phyloP scores from a whole-genome alignment of 2,797 vertebrate genomes.

The Centropyge bicolor region DNA sequence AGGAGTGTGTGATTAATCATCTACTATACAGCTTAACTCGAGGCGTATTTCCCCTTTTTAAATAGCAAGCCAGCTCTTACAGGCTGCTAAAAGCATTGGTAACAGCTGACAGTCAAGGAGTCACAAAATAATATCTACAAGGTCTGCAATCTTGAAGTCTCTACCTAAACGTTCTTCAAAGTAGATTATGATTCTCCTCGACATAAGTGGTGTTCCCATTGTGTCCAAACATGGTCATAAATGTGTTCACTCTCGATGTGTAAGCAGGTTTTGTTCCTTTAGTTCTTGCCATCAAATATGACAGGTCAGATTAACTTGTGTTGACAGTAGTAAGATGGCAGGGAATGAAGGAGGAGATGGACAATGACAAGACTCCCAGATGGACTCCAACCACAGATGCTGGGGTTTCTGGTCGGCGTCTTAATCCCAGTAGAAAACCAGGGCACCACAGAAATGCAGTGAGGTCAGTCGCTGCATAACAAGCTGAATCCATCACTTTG shows the following conservation, averaged over 20 bases:
- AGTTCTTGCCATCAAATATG: not conserved
- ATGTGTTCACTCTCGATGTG: not conserved
- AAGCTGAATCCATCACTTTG: not conserved
- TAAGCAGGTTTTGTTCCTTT: not conserved
- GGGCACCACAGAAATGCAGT: not conserved
- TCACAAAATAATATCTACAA: slow-evolving; percentile 1
- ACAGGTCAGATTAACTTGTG: not conserved
- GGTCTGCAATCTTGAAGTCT: not conserved
- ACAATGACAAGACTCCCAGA: not conserved
- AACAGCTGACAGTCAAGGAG: slow-evolving; percentile 6
- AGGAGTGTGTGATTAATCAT: slow-evolving; percentile 58
- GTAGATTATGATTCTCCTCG: not conserved
- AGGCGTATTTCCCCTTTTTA: slow-evolving; percentile 21
- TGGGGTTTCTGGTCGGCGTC: not conserved
- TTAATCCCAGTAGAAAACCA: not conserved
- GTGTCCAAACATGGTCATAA: not conserved
- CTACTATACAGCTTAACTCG: slow-evolving; percentile 35
- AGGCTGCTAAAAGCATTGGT: not conserved
- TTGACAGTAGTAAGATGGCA: not conserved
- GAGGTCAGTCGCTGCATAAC: not conserved
- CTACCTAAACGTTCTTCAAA: not conserved
- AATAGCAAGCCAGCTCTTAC: slow-evolving; percentile 19
- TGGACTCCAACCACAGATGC: not conserved
- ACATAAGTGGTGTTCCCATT: too few relatives aligned
- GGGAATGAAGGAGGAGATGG: not conserved